Evolutionary conservation across 1,140 invertebrate species (phyloP).

Genomic region (Periplaneta americana): DNA sequence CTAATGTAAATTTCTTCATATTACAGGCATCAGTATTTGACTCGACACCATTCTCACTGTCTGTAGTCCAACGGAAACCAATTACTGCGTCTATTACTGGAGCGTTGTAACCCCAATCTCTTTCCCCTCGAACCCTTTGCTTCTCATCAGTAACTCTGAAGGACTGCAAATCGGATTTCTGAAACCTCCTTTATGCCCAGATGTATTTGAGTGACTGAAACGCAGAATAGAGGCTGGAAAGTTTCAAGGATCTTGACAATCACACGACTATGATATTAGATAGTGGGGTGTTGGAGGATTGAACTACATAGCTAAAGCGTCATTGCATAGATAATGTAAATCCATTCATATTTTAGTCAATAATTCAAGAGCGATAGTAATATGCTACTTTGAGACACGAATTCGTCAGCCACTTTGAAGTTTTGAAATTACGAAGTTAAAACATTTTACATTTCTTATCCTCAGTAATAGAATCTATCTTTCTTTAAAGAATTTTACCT

Average conservation of each 20-base stretch:
- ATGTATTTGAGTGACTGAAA: background rate
- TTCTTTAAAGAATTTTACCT: too few relatives aligned
- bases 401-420: too few relatives aligned
- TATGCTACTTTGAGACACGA: too few relatives aligned
- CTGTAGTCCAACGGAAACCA: background rate
- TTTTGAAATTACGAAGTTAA: too few relatives aligned
- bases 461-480: too few relatives aligned
- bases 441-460: too few relatives aligned
- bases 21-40: background rate
- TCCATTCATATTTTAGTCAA: background rate
- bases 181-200: background rate
- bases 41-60: background rate
- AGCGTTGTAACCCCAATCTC: background rate
- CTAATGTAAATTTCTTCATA: background rate
- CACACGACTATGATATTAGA: background rate
- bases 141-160: background rate
- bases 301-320: background rate
- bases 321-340: background rate
- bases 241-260: background rate
- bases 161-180: background rate
- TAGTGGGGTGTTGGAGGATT: too few relatives aligned
- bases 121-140: background rate
- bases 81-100: background rate
- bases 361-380: too few relatives aligned
- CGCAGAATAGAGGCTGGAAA: background rate